Base-by-base conservation (phyloP, 2,113 vertebrate species). In the Tonatia bakeri region DNA sequence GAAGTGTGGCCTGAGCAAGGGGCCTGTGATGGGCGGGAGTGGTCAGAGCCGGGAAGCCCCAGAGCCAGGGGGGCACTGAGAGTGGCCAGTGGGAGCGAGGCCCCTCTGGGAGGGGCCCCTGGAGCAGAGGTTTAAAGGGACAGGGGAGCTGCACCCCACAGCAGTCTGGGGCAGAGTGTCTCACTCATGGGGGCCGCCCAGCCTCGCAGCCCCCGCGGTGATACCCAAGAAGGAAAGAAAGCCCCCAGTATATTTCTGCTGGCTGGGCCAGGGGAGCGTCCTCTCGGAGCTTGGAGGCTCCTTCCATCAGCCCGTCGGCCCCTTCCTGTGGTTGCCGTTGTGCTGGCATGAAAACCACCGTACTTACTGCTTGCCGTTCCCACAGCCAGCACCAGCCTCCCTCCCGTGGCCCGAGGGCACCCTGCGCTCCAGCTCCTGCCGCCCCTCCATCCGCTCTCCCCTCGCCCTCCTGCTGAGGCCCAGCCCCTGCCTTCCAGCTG, bases 401-500 rank as follows among this genome's bases (percentile, higher is more conserved):
- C 79, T 11, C 26, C 26, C 33, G 5, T 1, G 7, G 40, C 19
- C 3, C 2, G 1, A 43, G 24, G 17, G 38, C 4, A 7, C 8
- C 11, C 45, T 17, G 0, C 0, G 0, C 1, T 1, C 36, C n/a
- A 17, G 28, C 20, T 8, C 16, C 52, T 16, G 0, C 26, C 20
- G 26, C 17, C 8, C 0, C 19, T 47, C 16, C 59, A 4, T 17
- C 36, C 31, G 12, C 36, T 19, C 54, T 17, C 38, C 33, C 56
- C 8, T 43, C 11, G 0, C 47, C 17, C 28, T 4, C 61, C n/a
- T n/a, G n/a, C n/a, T 19, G 28, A 56, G 38, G 43, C 16, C 33
- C 16, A 15, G 4, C n/a, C 64, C 73, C 31, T 33, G 33, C 19
- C 33, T 79, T 36, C 14, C 47, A 52, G 0, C 38, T 24, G 20